phyloP scores from a whole-genome alignment of 2,888 invertebrate species.

The Aleiodes alternator region DNA sequence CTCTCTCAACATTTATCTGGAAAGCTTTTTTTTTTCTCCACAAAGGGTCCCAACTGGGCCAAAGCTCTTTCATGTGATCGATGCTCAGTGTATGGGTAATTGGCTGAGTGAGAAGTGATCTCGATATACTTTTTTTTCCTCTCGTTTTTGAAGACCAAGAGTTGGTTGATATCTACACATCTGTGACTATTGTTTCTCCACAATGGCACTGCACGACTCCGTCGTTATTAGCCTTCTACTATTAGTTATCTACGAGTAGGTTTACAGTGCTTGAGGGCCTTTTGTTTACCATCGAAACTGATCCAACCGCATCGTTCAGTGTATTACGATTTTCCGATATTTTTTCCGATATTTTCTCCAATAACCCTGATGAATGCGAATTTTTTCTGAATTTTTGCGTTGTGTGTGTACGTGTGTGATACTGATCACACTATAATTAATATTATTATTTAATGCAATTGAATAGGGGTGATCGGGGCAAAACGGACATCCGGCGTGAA shows the following conservation, averaged over 20 bases:
- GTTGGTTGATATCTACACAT: conserved; percentile 50
- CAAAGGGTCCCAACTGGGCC: too few relatives aligned
- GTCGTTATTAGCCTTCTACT: conserved; percentile 60
- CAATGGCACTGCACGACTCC: conserved; percentile 65
- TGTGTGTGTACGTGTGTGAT: too few relatives aligned
- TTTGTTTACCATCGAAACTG: conserved; percentile 4
- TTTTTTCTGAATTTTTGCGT: background rate
- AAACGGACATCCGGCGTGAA: too few relatives aligned
- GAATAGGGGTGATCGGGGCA: too few relatives aligned
- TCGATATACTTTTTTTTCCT: conserved; percentile 37
- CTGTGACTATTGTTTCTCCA: conserved; percentile 54
- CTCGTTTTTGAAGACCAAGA: conserved; percentile 24
- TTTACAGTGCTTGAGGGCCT: conserved; percentile 3
- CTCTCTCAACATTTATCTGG: background rate
- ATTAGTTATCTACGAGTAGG: conserved; percentile 34
- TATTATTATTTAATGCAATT: too few relatives aligned
- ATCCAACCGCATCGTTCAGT: background rate
- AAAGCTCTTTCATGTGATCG: too few relatives aligned
- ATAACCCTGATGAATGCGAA: background rate
- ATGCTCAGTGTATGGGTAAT: conserved; percentile 42
- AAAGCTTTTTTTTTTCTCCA: conserved; percentile 6
- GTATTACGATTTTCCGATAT: background rate
- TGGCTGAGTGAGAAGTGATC: conserved; percentile 46
- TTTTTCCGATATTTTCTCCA: background rate
- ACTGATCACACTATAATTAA: too few relatives aligned